Evolutionary conservation across 2,888 invertebrate species (phyloP), one percentile per base, ranked within the genome.

Genomic region (Rotaria macrura): DNA sequence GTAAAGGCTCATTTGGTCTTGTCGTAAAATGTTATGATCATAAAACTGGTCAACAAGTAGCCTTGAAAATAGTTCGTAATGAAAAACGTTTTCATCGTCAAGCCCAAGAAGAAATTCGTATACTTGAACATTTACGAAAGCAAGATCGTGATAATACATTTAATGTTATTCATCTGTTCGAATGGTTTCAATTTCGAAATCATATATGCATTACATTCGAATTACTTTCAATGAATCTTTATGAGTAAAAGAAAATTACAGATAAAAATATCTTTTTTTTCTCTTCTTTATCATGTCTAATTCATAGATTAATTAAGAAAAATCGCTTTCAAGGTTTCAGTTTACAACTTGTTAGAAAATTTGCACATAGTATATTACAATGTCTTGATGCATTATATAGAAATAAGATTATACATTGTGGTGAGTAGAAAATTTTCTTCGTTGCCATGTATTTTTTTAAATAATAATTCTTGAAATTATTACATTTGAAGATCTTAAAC

Each of bases 121-220:
- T 97, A 89, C 92, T 98, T 85, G 95, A 96, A 91, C 96, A 97
- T 92, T 93, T 99, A 87, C 93, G 96, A 86, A 95, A 96, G 90
- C 96, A 97, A 90, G 98, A 99, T 91, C 95, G 95, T 90, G 96
- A 99, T 91, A 97, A 97, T 92, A 94, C 95, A 12, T 96, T 96
- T 95, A 99, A 99, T 91, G 96, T 98, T 88, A 96, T 99, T 89
- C 98, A 98, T 91, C 97, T 98, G 95, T 94, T 94, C 90, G 97
- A 99, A 91, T 95, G 95, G 90, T 99, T 99, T 92, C 95, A 95
- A 88, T 99, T 99, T 93, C 94, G 98, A 87, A 96, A 95, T 92
- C 98, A 99, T 92, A 97, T 96, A 92, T 99, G 98, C 92, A 99
- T 99, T 89, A 98, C 97, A 84, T 99, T 99, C 92, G 99, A 99